Base-by-base conservation (phyloP, 2,888 invertebrate genomes). In the Tipula confusa region DNA sequence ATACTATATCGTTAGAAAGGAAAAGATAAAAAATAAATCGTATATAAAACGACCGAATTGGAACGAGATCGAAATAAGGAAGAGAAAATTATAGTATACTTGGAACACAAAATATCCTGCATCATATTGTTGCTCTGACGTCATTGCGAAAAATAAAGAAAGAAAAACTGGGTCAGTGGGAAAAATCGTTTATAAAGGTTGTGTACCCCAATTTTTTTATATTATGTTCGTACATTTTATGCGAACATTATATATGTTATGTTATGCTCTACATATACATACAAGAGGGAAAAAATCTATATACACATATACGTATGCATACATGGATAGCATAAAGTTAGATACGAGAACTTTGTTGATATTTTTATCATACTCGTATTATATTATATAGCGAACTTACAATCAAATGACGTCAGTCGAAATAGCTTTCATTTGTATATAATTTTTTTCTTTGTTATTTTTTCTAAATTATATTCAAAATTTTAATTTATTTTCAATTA, bases 121-220 rank as follows among this genome's bases (percentile, higher is more conserved):
- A 82, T 82, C 33, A 33, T 82, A 36, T 36, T 82, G 80, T 31
- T 80, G 29, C 31, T 29, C 84, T 85, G 85, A 85, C 85, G 85
- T 85, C 85, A 85, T 85, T 85, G 82, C 81, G 82, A 43, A 83
- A 64, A 64, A 64, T 64, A 64, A 64, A 64, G 64, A 64, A 64
- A 64, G 24, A 24, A 64, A 85, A 85, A 85, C 84, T 85, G 83
- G 85, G 85, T 85, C 85, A 85, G 85, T 85, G 85, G 85, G 85
- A 84, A 85, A n/a, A 85, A 43, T 48, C 83, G 83, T 83, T 43
- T 43, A 48, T 82, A 83, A 29, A 83, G 83, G 83, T 83, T 83
- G 48, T 83, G 48, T 43, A 83, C 83, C 83, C 48, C 48, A 48
- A 36, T 18, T 82, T 36, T 82, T 64, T 64, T 64, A 6, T 80